A percentile compares a stretch with the other conserved stretches of the same genome.
Evolutionary conservation across 2,113 vertebrate genomes (phyloP).

Genomic region (Piprites chloris): DNA sequence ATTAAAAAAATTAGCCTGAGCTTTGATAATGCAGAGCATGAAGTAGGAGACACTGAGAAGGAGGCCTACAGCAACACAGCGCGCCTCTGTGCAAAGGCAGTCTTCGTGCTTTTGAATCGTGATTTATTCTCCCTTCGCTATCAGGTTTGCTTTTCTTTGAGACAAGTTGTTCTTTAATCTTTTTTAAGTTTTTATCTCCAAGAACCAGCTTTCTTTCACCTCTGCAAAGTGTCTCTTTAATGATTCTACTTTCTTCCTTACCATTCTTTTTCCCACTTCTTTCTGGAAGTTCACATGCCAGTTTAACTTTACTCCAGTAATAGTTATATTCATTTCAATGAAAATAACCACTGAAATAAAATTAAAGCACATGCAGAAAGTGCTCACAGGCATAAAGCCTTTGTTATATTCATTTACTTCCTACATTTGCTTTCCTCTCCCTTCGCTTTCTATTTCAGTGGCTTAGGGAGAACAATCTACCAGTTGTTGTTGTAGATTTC

Average conservation of each 20-base stretch:
- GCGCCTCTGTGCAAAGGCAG: background rate
- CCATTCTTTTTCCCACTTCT: background rate
- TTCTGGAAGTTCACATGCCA: background rate
- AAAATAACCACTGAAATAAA: background rate
- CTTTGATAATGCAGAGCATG: background rate
- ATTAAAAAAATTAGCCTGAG: background rate
- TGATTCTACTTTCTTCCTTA: background rate
- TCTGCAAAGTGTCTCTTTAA: constrained; percentile 19
- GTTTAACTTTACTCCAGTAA: constrained; percentile 11
- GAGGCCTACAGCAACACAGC: background rate
- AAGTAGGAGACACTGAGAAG: background rate
- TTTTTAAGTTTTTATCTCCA: constrained; percentile 55
- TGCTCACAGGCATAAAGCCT: background rate
- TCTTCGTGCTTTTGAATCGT: background rate
- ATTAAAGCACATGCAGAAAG: constrained; percentile 1
- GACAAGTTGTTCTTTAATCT: constrained; percentile 20
- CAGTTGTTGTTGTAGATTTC: background rate
- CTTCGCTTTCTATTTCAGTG: background rate
- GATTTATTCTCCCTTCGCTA: background rate
- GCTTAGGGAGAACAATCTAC: background rate
- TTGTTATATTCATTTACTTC: background rate
- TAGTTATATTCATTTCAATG: background rate
- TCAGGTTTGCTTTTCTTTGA: constrained; percentile 4
- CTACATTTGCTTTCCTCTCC: background rate
- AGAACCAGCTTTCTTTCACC: constrained; percentile 60